Conservation (phyloP, 2,113 vertebrate genomes). For the Arothron firmamentum region DNA sequence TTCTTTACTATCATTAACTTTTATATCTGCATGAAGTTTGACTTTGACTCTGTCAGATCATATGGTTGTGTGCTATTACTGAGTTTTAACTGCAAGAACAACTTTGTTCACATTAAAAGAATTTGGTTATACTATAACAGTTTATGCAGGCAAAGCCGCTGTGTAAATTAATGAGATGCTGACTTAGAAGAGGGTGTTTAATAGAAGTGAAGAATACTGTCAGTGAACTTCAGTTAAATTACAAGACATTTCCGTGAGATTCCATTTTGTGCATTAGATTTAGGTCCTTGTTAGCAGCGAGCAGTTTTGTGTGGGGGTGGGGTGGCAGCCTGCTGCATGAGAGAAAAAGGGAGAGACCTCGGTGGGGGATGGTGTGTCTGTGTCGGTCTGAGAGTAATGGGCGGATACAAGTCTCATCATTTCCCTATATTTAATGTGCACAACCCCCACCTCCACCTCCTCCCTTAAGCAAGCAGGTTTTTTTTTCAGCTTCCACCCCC, state of each 20-base stretch:
- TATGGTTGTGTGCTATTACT: too few species aligned
- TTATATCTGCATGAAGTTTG: too few species aligned
- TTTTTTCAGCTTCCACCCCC: slow-evolving; percentile 56
- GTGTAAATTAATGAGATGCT: slow-evolving; percentile 20
- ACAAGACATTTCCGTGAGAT: slow-evolving; percentile 20
- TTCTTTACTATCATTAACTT: too few species aligned
- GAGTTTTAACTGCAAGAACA: too few species aligned
- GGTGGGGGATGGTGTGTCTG: slow-evolving; percentile 53
- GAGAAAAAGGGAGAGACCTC: slow-evolving; percentile 14
- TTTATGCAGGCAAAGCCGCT: background rate
- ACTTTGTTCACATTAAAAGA: too few species aligned
- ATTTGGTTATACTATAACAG: too few species aligned
- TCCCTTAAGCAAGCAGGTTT: slow-evolving; percentile 63
- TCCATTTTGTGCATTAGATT: slow-evolving; percentile 2
- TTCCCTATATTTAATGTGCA: slow-evolving; percentile 57
- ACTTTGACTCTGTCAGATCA: too few species aligned
- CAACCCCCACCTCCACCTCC: slow-evolving; percentile 38
- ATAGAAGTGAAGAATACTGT: background rate
- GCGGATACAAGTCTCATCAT: slow-evolving; percentile 45
- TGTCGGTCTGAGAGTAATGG: slow-evolving; percentile 51
- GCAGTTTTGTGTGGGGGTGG: slow-evolving; percentile 35
- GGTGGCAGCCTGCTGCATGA: slow-evolving; percentile 32
- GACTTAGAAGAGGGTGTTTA: slow-evolving; percentile 1
- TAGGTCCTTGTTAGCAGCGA: slow-evolving; percentile 31
- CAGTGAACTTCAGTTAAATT: slow-evolving; percentile 3